These are phyloP conservation scores for Hycleus phaleratus DNA, from an alignment of 1,140 invertebrate species.

Conservation along the genomic window DNA sequence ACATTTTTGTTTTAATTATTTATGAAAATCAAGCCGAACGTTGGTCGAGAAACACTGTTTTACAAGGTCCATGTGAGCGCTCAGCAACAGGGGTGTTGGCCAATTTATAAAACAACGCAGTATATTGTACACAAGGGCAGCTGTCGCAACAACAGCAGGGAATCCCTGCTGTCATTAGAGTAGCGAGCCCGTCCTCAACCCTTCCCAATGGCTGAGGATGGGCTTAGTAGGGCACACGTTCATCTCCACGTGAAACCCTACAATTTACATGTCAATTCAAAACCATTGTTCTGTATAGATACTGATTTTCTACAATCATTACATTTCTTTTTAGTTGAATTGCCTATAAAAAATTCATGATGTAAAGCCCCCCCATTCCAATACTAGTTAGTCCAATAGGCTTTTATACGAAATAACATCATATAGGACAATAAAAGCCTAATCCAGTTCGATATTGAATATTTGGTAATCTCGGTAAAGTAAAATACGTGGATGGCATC, in stretches of 20 bases:
- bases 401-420: conserved; percentile 1
- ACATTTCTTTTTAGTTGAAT: too few species aligned
- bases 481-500: conserved; percentile 20
- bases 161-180: conserved; percentile 7
- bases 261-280: conserved; percentile 13
- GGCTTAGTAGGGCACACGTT: neutral
- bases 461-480: conserved; percentile 25
- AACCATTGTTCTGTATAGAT: conserved; percentile 2
- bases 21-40: too few species aligned
- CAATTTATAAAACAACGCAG: conserved; percentile 13
- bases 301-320: neutral
- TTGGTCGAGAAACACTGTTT: too few species aligned
- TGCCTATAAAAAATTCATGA: too few species aligned
- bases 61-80: neutral
- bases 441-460: conserved; percentile 27
- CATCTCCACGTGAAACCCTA: neutral
- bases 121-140: conserved; percentile 7
- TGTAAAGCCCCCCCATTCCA: neutral
- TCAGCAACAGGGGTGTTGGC: conserved; percentile 14
- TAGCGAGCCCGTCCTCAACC: neutral
- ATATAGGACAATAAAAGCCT: conserved; percentile 23
- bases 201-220: neutral
- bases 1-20: too few species aligned
- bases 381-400: neutral
- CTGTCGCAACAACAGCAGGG: conserved; percentile 1